Evolutionary conservation across 2,113 vertebrate species (phyloP).

Genomic region (Nicator chloris): DNA sequence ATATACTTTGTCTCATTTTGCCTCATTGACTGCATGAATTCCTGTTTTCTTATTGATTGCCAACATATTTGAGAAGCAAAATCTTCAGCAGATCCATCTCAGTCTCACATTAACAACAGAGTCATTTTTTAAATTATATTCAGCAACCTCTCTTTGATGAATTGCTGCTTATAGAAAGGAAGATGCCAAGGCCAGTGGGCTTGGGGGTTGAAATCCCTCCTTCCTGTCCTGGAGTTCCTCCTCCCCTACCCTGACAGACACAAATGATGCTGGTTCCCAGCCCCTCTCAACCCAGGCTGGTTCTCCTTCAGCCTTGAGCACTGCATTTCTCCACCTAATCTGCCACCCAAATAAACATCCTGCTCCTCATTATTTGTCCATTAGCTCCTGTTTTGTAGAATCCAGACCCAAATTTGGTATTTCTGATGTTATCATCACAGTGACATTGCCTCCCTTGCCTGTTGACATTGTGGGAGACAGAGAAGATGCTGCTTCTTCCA

Average conservation of each 20-base stretch:
- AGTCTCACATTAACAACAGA: not conserved
- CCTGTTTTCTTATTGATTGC: not conserved
- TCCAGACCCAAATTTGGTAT: not conserved
- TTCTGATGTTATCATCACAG: not conserved
- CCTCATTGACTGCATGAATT: not conserved
- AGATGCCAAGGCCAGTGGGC: not conserved
- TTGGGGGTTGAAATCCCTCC: not conserved
- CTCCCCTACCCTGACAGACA: fast-evolving
- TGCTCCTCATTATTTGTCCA: not conserved
- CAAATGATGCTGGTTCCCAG: not conserved
- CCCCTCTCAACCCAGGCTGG: not conserved
- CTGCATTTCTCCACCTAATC: not conserved
- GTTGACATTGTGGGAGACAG: fast-evolving
- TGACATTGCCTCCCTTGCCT: not conserved
- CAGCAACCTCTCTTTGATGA: not conserved
- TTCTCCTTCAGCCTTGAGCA: not conserved
- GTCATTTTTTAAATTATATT: not conserved
- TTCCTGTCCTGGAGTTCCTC: not conserved
- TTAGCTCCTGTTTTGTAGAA: not conserved
- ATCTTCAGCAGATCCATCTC: not conserved
- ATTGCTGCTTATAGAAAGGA: not conserved
- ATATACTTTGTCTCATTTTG: not conserved
- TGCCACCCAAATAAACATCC: not conserved
- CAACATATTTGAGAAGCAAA: not conserved
- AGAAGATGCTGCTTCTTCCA: not conserved